Conservation (phyloP, 2,888 invertebrate genomes). For the Allacma fusca region DNA sequence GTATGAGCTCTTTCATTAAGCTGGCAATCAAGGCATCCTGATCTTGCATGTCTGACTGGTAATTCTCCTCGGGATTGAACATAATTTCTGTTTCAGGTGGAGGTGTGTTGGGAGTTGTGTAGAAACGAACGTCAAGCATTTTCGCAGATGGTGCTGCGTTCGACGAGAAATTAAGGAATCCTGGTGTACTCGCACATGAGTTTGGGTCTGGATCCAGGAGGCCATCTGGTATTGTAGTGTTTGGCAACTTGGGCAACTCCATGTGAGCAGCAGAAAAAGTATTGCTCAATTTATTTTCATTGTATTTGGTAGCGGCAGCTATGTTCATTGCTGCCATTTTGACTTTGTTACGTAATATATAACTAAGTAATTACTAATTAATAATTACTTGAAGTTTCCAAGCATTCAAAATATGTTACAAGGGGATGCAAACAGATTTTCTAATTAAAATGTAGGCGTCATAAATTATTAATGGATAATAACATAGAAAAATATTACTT, state of each 20-base stretch:
- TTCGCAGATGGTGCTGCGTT: background rate
- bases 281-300: too few species aligned
- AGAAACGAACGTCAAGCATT: constrained; percentile 19
- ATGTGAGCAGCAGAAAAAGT: background rate
- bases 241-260: background rate
- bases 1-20: background rate
- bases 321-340: too few species aligned
- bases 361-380: too few species aligned
- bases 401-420: too few species aligned
- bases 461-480: too few species aligned
- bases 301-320: too few species aligned
- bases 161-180: background rate
- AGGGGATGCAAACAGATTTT: too few species aligned
- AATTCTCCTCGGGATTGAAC: constrained; percentile 1
- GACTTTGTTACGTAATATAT: too few species aligned
- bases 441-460: too few species aligned
- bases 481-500: too few species aligned
- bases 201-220: background rate
- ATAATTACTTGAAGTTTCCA: too few species aligned
- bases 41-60: background rate
- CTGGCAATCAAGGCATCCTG: background rate
- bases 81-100: background rate
- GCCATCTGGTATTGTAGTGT: background rate
- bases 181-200: background rate
- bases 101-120: constrained; percentile 2